Percentiles rank a stretch among this genome's conserved stretches.
phyloP scores from a whole-genome alignment of 2,113 vertebrate genomes.

The Phyllostomus discolor region DNA sequence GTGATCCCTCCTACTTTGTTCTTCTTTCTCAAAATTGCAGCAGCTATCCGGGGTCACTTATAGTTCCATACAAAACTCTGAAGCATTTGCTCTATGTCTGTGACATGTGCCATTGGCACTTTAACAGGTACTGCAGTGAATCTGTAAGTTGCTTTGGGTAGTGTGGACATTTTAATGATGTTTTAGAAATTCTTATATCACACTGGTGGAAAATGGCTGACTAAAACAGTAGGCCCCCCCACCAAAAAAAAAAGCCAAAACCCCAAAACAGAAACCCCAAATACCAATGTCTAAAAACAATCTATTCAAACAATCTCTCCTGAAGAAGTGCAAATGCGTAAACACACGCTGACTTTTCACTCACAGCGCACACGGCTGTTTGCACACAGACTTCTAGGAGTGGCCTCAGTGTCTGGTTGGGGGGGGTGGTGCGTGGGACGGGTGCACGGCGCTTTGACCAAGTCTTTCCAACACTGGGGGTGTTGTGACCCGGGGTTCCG shows the following conservation, averaged over 20 bases:
- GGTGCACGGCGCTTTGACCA: not conserved
- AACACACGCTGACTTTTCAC: not conserved
- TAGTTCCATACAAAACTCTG: too few relatives aligned
- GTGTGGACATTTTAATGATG: too few relatives aligned
- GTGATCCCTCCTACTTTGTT: too few relatives aligned
- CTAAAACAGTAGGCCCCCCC: not conserved
- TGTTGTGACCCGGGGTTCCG: not conserved
- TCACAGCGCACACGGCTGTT: not conserved
- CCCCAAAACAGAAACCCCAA: not conserved
- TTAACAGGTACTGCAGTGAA: too few relatives aligned
- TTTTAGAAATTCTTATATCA: not conserved
- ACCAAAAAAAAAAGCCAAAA: not conserved
- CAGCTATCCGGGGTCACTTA: too few relatives aligned
- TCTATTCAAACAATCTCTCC: not conserved
- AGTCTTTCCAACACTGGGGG: not conserved
- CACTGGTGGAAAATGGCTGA: not conserved
- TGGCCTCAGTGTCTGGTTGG: not conserved
- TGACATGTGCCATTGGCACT: too few relatives aligned
- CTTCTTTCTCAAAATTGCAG: too few relatives aligned
- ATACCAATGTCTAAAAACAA: not conserved
- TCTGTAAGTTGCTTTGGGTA: too few relatives aligned
- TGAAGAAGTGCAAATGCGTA: not conserved
- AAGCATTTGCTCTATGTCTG: too few relatives aligned
- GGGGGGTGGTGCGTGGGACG: not conserved
- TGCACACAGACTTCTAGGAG: not conserved